These are phyloP conservation scores for Puffinus mauretanicus DNA, from an alignment of 2,113 vertebrate species.

Conservation along the genomic window DNA sequence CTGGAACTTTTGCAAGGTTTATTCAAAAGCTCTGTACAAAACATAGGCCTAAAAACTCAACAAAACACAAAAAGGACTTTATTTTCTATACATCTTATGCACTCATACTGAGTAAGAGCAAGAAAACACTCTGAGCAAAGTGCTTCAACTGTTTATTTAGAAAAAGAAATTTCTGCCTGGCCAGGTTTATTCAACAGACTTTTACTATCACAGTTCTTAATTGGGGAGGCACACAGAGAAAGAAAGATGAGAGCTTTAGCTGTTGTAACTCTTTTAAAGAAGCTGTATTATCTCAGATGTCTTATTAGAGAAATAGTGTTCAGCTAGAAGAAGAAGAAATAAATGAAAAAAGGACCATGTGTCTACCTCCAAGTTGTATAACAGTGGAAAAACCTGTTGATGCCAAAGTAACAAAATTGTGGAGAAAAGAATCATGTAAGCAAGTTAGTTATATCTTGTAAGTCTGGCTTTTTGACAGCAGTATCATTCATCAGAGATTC, in stretches of 20 bases:
- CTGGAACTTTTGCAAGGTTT: neutral
- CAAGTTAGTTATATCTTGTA: neutral
- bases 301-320: neutral
- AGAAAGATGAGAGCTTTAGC: neutral
- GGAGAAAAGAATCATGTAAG: neutral
- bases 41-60: neutral
- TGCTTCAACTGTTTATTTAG: neutral
- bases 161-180: neutral
- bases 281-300: neutral
- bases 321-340: neutral
- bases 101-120: neutral
- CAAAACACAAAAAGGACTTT: neutral
- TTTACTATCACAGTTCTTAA: neutral
- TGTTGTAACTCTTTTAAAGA: neutral
- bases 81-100: neutral
- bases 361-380: neutral
- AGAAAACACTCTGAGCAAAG: neutral
- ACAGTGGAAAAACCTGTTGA: neutral
- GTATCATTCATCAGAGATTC: neutral
- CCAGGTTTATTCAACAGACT: neutral
- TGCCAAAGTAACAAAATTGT: neutral
- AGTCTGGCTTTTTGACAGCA: neutral
- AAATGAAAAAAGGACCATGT: neutral
- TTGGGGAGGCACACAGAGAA: neutral
- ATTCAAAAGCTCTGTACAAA: neutral